Evolutionary conservation across 2,113 vertebrate genomes (phyloP).

Genomic region (Neotragus moschatus): DNA sequence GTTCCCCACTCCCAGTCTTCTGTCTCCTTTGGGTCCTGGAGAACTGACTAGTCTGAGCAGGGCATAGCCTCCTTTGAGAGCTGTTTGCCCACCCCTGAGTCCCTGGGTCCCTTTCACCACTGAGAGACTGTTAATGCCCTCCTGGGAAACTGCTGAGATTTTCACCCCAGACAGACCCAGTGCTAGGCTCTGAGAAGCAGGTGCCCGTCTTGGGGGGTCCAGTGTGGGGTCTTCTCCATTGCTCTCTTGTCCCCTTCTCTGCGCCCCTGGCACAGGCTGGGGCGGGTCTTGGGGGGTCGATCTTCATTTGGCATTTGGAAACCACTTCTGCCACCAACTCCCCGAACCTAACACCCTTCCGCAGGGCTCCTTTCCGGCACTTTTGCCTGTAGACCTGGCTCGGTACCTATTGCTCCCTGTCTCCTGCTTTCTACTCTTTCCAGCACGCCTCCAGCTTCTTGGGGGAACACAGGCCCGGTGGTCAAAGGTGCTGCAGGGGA

Average conservation of each 20-base stretch:
- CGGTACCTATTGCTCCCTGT: slow-evolving; percentile 80
- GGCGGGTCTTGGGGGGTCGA: neutral
- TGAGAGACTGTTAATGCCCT: neutral
- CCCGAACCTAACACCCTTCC: slow-evolving; percentile 34
- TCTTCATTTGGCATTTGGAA: slow-evolving; percentile 9
- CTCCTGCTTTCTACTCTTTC: slow-evolving; percentile 85
- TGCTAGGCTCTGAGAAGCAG: neutral
- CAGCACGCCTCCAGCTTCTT: slow-evolving; percentile 85
- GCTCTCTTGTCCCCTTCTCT: neutral
- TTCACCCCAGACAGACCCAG: neutral
- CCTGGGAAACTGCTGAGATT: neutral
- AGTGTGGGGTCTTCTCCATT: neutral
- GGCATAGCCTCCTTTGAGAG: neutral
- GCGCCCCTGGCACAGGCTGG: neutral
- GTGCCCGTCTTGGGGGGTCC: no score
- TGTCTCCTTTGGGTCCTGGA: neutral
- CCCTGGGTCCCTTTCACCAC: neutral
- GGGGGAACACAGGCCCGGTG: slow-evolving; percentile 82
- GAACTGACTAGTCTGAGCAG: neutral
- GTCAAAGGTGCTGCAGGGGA: slow-evolving; percentile 83
- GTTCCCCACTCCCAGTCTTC: neutral
- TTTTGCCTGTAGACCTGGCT: slow-evolving; percentile 76
- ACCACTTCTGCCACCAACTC: neutral
- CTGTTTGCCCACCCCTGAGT: neutral
- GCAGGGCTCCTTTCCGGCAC: slow-evolving; percentile 74